A percentile compares a stretch with the other conserved stretches of the same genome.
phyloP scores from a whole-genome alignment of 2,797 vertebrate genomes.

The Myiotriccus ornatus region DNA sequence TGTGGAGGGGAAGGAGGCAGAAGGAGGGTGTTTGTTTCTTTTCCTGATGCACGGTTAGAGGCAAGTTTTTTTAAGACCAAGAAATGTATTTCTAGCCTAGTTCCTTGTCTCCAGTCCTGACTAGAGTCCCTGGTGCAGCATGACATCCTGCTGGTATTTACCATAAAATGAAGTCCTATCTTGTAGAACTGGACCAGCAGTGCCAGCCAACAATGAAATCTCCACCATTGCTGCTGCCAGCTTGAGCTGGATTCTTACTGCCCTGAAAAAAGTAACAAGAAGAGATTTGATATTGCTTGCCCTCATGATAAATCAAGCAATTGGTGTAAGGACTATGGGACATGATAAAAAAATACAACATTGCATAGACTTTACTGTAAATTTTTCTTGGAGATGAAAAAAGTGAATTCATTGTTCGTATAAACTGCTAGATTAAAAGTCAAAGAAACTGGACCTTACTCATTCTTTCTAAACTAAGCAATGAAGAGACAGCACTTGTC shows the following conservation, averaged over 20 bases:
- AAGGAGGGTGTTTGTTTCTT: neutral
- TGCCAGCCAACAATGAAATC: neutral
- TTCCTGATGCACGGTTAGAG: neutral
- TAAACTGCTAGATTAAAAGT: neutral
- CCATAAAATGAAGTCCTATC: neutral
- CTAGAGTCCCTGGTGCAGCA: neutral
- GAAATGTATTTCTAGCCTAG: neutral
- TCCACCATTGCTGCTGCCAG: neutral
- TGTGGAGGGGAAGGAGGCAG: neutral
- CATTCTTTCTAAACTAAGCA: neutral
- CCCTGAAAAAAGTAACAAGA: neutral
- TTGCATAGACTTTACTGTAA: neutral
- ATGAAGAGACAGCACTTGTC: neutral
- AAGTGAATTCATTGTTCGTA: neutral
- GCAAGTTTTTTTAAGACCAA: neutral
- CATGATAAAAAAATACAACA: neutral
- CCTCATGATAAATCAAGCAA: neutral
- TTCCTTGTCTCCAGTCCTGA: neutral
- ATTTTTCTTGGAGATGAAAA: neutral
- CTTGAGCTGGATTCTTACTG: neutral
- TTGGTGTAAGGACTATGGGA: neutral
- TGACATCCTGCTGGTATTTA: neutral
- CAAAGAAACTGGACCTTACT: neutral
- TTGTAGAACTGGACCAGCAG: neutral
- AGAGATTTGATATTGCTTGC: neutral